phyloP scores from a whole-genome alignment of 2,113 vertebrate genomes.

The Trichomycterus rosablanca region DNA sequence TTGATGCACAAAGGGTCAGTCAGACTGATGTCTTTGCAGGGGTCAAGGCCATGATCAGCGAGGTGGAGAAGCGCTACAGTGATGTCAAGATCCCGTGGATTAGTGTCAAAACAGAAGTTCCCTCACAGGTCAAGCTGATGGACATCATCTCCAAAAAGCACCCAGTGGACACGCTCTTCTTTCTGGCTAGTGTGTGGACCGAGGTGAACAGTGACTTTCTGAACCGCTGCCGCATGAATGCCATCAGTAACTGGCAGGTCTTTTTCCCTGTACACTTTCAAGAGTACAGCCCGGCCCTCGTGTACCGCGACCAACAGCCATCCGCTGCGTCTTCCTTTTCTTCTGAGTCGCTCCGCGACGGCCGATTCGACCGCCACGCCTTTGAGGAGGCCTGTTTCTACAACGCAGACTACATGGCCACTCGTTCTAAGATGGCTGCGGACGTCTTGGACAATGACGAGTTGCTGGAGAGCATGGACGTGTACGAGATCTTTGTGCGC shows the following conservation, averaged over 20 bases:
- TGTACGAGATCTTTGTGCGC: conserved; percentile 90
- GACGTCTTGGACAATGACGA: conserved; percentile 87
- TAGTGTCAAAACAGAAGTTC: conserved; percentile 86
- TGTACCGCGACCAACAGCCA: conserved; percentile 73
- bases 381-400: conserved; percentile 95
- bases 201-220: conserved; percentile 86
- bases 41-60: conserved; percentile 80
- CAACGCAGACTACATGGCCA: conserved; percentile 90
- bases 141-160: conserved; percentile 97
- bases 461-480: conserved; percentile 86
- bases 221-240: conserved; percentile 93
- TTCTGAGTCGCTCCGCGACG: conserved; percentile 71
- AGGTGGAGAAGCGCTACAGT: conserved; percentile 83
- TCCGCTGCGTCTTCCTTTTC: conserved; percentile 63
- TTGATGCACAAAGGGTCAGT: conserved; percentile 79
- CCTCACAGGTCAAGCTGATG: conserved; percentile 93
- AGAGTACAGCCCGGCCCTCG: conserved; percentile 81
- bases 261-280: conserved; percentile 96
- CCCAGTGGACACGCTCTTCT: conserved; percentile 90
- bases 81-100: conserved; percentile 90
- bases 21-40: conserved; percentile 83
- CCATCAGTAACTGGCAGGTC: conserved; percentile 94
- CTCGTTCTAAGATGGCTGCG: conserved; percentile 81
- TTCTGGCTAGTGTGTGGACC: conserved; percentile 84
- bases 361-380: conserved; percentile 85